Base-by-base conservation (phyloP, 1,140 invertebrate genomes). In the Subanguina moxae region DNA sequence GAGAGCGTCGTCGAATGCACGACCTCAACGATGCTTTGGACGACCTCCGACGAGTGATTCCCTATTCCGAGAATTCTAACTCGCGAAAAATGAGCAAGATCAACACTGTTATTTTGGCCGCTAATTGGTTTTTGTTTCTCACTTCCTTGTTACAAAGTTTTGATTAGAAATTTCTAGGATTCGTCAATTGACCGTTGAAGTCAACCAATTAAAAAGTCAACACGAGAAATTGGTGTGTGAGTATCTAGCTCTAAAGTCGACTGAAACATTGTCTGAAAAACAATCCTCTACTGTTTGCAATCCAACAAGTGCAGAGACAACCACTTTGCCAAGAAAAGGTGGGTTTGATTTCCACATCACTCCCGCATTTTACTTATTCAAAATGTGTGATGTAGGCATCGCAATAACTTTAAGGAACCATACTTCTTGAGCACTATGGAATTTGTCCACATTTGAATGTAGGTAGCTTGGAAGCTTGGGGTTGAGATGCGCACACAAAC, bases 71-170 rank as follows among this genome's bases (percentile, higher is more conserved):
- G 8, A 62, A 11, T 45, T 74, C 94, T 0, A 96, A 93, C 1
- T 94, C 98, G 7, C 86, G 94, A 43, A 99, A 99, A 84, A 85
- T 98, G n/a, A 94, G 92, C n/a, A 97, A 97, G 85, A 99, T 99
- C 75, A 94, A 95, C 17, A 98, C 95, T 0, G 85, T 99, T 1
- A 85, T 98, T 0, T 85, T 98, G 58, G 95, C 95, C 52, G 97
- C 70, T 21, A 71, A 73, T 32, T 73, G 70, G 69, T 71, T 17
- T 21, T 0, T 58, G 32, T 56, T 56, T 56, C 9, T 28, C 13
- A 56, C 64, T 65, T 9, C 0, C 0, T 32, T 0, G 21, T 62
- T 28, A 9, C 25, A 68, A 70, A 66, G 19, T 25, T 1, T 19
- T n/a, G 1, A 42, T 66, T 69, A 9, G 7, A 66, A 32, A 0